Evolutionary conservation across 2,888 invertebrate species (phyloP), one percentile per base, ranked within the genome.

Genomic region (Chalcis sispes): DNA sequence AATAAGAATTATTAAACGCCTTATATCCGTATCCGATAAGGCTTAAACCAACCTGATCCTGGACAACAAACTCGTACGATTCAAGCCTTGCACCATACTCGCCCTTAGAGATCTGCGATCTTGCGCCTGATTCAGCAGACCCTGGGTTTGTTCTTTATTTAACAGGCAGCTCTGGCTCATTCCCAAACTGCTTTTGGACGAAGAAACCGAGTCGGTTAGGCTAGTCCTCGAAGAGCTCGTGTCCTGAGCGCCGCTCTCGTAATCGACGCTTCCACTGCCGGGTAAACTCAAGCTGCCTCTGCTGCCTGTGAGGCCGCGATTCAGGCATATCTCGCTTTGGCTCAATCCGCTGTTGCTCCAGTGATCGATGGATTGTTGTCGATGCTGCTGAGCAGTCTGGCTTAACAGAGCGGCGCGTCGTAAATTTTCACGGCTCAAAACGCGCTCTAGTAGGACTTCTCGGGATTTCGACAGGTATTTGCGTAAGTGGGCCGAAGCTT

Each of bases 381-480:
- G 56, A n/a, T 72, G 65, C 0, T 32, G 20, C 15, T 66, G 29
- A 3, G 48, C 58, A 4, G 75, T 72, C 62, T 89, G 89, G 56
- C 89, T 88, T 61, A 88, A 79, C 2, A 88, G 81, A 10, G 88
- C 85, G 0, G 86, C 87, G 23, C 88, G 81, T 20, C 89, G 81
- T 0, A 88, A 75, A 67, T 86, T 86, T 73, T 87, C 89, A 4
- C 86, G 85, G 52, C 89, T 87, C 18, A 89, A 89, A 0, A 90
- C 90, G 0, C 89, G 86, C 72, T 91, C 90, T 56, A 90, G 87
- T 36, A 91, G 83, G 1, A 90, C 90, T 77, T 91, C 91, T 2
- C 91, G 86, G 0, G 90, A 90, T 79, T 90, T 91, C 40, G 90
- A 90, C 71, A 91, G 81, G 79, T 90, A 90, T 72, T 87, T 86